These are phyloP conservation scores for Scaptomyza cyrtandrae DNA, from an alignment of 2,888 invertebrate species.

Conservation along the genomic window DNA sequence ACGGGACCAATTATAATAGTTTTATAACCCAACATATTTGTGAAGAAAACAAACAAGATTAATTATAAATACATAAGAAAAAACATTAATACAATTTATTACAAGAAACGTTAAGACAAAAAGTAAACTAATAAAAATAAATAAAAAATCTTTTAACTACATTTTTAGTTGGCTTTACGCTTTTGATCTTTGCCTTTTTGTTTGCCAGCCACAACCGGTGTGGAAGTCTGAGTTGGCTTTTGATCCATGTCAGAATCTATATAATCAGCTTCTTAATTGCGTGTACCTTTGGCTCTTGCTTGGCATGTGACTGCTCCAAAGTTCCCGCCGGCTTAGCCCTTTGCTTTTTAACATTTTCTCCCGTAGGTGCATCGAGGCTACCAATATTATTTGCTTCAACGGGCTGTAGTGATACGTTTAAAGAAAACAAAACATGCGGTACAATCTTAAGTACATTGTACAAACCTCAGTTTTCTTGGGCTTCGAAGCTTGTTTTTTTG, in stretches of 20 bases:
- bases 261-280: slow-evolving; percentile 20
- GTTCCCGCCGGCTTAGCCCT: slow-evolving; percentile 20
- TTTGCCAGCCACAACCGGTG: slow-evolving; percentile 10
- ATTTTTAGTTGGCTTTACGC: slow-evolving; percentile 1
- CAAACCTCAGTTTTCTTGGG: slow-evolving; percentile 14
- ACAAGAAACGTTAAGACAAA: not conserved
- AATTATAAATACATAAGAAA: not conserved
- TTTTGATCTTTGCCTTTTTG: not conserved
- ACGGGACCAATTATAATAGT: not conserved
- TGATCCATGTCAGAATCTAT: slow-evolving; percentile 10
- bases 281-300: slow-evolving; percentile 17
- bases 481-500: slow-evolving; percentile 2
- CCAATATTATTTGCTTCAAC: not conserved
- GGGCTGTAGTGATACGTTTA: not conserved
- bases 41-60: too few species aligned
- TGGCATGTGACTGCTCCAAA: slow-evolving; percentile 15
- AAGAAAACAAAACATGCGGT: not conserved
- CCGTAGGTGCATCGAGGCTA: too few species aligned
- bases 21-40: too few species aligned
- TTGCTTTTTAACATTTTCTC: not conserved
- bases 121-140: not conserved
- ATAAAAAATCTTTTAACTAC: not conserved
- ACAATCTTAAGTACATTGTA: not conserved
- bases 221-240: slow-evolving; percentile 4
- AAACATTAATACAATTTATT: not conserved